Conservation (phyloP, 2,113 vertebrate species). For the Scalopus aquaticus region DNA sequence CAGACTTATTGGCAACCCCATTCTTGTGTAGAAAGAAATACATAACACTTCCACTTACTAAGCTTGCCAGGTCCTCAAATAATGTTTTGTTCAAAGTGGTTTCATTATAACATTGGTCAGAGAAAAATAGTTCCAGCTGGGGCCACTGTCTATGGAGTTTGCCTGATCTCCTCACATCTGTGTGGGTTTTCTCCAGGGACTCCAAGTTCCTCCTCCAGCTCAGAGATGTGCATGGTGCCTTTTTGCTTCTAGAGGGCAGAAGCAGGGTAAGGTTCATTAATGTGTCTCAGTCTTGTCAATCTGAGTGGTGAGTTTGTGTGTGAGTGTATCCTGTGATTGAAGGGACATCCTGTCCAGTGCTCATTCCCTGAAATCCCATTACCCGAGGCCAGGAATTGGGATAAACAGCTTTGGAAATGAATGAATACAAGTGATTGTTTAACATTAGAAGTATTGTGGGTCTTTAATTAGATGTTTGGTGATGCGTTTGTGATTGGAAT, state of each 20-base stretch:
- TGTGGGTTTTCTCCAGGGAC: neutral
- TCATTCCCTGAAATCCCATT: neutral
- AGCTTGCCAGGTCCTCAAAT: neutral
- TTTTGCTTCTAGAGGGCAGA: no score
- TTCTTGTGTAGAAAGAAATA: neutral
- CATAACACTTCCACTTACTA: neutral
- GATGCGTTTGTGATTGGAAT: no score
- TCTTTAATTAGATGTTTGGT: neutral
- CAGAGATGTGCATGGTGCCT: neutral
- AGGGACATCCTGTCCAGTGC: neutral
- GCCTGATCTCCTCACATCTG: neutral
- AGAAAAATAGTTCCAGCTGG: neutral
- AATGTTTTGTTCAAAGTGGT: neutral
- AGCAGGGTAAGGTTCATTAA: neutral
- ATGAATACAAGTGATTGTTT: neutral
- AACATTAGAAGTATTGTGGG: neutral
- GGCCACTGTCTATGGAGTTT: neutral
- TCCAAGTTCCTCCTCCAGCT: neutral
- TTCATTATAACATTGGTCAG: neutral
- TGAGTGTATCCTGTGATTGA: neutral
- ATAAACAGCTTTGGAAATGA: neutral
- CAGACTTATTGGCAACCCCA: neutral
- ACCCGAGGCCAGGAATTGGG: neutral
- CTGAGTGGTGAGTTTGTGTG: neutral
- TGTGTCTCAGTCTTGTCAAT: neutral